A percentile compares a stretch with the other conserved stretches of the same genome.
Conservation (phyloP, 2,888 invertebrate genomes). For the Gymnoscelis rufifasciata region DNA sequence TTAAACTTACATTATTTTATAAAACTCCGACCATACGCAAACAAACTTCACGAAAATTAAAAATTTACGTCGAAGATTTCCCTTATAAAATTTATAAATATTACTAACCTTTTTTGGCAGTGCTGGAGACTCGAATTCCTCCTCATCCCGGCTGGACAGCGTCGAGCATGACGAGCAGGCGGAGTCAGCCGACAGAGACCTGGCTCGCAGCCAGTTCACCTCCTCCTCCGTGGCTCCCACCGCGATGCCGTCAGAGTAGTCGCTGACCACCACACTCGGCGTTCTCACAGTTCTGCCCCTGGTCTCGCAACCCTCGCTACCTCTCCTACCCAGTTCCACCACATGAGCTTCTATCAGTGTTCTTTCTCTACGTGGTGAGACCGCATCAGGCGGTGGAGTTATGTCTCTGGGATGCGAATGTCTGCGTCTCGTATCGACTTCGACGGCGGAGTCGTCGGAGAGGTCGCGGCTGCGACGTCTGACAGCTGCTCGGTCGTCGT, state of each 20-base stretch:
- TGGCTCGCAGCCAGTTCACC: constrained; percentile 65
- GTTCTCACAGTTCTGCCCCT: constrained; percentile 84
- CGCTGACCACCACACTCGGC: constrained; percentile 92
- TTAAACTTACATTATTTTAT: too few relatives aligned
- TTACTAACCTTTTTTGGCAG: constrained; percentile 73
- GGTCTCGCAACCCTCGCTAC: constrained; percentile 69
- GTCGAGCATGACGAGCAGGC: constrained; percentile 88
- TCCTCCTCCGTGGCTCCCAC: constrained; percentile 70
- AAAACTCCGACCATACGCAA: too few relatives aligned
- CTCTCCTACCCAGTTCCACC: constrained; percentile 76
- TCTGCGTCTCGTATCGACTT: constrained; percentile 71
- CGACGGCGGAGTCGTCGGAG: constrained; percentile 77
- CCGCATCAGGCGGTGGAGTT: constrained; percentile 62
- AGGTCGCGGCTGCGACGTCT: constrained; percentile 68
- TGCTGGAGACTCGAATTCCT: constrained; percentile 71
- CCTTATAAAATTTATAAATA: too few relatives aligned
- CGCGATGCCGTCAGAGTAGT: constrained; percentile 85
- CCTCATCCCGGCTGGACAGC: constrained; percentile 85
- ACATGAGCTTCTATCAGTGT: constrained; percentile 76
- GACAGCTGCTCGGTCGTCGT: constrained; percentile 70
- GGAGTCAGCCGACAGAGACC: constrained; percentile 81
- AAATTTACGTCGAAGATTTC: too few relatives aligned
- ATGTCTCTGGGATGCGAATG: constrained; percentile 66
- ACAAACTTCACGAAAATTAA: too few relatives aligned
- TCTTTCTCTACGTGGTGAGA: constrained; percentile 64